These are phyloP conservation scores for Syndactyla subalaris DNA, from an alignment of 2,797 vertebrate species.

Conservation along the genomic window DNA sequence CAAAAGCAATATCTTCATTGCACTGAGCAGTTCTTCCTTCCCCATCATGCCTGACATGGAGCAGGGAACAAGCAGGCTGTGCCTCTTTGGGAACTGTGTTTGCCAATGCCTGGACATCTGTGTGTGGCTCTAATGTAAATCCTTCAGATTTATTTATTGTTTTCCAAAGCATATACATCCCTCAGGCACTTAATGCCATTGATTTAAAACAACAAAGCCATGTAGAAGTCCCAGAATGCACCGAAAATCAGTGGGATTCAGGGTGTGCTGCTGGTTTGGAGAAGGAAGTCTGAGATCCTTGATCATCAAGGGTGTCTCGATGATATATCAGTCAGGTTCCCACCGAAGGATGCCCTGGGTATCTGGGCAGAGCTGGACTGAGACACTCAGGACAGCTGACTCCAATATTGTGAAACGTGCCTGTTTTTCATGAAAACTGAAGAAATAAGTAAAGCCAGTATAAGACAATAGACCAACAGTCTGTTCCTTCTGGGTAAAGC, in stretches of 20 bases:
- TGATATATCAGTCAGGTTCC: neutral
- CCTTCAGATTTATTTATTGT: neutral
- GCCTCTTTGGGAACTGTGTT: neutral
- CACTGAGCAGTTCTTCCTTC: neutral
- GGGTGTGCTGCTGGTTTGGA: neutral
- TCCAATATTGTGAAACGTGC: neutral
- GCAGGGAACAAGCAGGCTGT: neutral
- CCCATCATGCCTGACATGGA: fast-evolving
- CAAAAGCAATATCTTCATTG: neutral
- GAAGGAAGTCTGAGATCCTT: neutral
- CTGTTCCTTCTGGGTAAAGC: neutral
- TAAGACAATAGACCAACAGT: neutral
- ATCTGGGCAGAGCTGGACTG: neutral
- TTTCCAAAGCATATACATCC: neutral
- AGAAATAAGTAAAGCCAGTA: neutral
- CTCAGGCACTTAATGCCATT: neutral
- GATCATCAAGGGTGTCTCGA: neutral
- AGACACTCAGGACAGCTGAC: neutral
- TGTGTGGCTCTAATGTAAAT: neutral
- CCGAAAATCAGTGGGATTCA: neutral
- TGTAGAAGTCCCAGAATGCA: neutral
- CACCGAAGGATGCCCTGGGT: neutral
- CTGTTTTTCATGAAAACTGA: neutral
- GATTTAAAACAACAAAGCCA: neutral
- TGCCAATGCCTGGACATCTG: neutral